Base-by-base conservation (phyloP, 2,113 vertebrate species). In the Hassar affinis region DNA sequence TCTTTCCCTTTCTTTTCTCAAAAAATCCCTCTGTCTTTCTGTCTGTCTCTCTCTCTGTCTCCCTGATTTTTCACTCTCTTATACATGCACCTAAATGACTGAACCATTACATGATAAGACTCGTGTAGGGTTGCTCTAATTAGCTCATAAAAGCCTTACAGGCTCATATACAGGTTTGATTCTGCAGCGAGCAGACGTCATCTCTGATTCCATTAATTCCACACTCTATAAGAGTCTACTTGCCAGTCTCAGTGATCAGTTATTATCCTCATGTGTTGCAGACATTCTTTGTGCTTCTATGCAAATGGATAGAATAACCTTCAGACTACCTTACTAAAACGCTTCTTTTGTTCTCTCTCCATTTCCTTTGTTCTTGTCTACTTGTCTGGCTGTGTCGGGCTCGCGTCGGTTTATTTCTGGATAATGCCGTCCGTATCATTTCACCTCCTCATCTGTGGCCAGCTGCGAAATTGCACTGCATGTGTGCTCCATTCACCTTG, bases 351-450 rank as follows among this genome's bases (percentile, higher is more conserved):
- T 82, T 59, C 69, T 77, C 66, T 79, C 66, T 83, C 74, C 78
- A 78, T 88, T 45, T 79, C 38, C 84, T 75, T 66, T 56, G 79
- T 80, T 64, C 72, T 30, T n/a, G 69, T 68, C 77, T 72, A 35
- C 82, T 56, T 45, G 78, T 69, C 82, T 76, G 71, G 64, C 69
- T 54, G 62, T 69, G 51, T 61, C 61, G 2, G n/a, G 35, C 54
- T 86, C 52, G 54, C 35, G 33, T 38, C 84, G 47, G 56, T 78
- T 80, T 87, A 84, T 89, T 88, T 87, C 76, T 27, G 84, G 87
- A 69, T 47, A 35, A 27, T 64, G 47, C 35, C 35, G 62, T 84
- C 79, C 74, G 51, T 81, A 62, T 79, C 69, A 76, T 74, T 76
- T 71, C 30, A 30, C 68, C 35, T 47, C 33, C 35, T 59, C 14